Conservation (phyloP, 2,888 invertebrate genomes). For the Balanococcus diminutus region DNA sequence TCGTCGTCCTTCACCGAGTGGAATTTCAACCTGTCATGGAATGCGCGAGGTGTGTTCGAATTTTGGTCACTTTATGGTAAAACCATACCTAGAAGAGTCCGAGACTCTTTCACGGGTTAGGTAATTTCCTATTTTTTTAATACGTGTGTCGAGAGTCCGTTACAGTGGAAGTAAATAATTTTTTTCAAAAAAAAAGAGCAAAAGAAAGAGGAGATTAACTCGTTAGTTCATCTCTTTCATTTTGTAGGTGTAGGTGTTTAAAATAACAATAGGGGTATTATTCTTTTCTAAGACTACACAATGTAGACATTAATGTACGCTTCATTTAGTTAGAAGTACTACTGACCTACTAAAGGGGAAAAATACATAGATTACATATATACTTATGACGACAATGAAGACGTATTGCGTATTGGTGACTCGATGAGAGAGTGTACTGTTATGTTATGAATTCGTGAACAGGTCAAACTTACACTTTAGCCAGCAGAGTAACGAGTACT, state of each 20-base stretch:
- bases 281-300: not conserved
- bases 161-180: too few relatives aligned
- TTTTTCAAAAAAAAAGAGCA: not conserved
- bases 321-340: slow-evolving; percentile 13
- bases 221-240: not conserved
- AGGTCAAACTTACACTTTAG: not conserved
- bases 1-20: not conserved
- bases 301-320: not conserved
- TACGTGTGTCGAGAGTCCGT: too few relatives aligned
- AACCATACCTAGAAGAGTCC: not conserved
- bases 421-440: not conserved
- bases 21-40: not conserved
- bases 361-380: not conserved
- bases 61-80: not conserved
- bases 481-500: not conserved
- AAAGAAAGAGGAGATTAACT: not conserved
- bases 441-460: not conserved
- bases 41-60: slow-evolving; percentile 3
- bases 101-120: not conserved
- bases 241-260: slow-evolving; percentile 30
- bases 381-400: not conserved
- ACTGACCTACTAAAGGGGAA: slow-evolving; percentile 4
- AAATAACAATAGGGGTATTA: not conserved
- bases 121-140: too few relatives aligned
- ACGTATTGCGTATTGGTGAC: not conserved